Evolutionary conservation across 2,888 invertebrate species (phyloP), one percentile per base, ranked within the genome.

Genomic region (Quadroppia sp.): DNA sequence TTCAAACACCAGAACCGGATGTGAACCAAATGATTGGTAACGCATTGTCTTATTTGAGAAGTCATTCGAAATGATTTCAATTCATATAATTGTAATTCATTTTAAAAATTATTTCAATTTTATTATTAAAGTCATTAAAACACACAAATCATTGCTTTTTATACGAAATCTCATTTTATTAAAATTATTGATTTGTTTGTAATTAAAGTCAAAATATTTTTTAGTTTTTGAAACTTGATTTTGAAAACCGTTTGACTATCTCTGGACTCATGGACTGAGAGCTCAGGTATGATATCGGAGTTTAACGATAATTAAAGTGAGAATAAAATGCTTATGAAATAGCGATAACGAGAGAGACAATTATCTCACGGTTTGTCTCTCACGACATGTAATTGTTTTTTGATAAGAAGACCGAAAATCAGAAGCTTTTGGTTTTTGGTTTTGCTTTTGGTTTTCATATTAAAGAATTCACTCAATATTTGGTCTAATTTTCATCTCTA

Each of bases 1-100:
- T 11, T 3, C 36, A 17, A 61, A 61, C 15, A 3, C 30, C 59
- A 30, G n/a, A 23, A 53, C 32, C 20, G 15, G 67, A 67, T 40
- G 67, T 67, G 13, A 67, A 67, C 20, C 36, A 67, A 40, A 40
- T 40, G 23, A 67, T 67, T 32, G 30, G 40, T 9, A 40, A 67
- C 11, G 67, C 67, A 23, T 40, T 67, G 7, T 67, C 67, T 20
- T 67, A 23, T 67, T 67, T 67, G n/a, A 67, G 67, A 40, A 42
- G 13, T 67, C 40, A 67, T 40, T 23, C n/a, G 23, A 40, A 67
- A 42, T 42, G 17, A 4, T 32, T 32, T 61, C n/a, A 17, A 25
- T 53, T 61, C 2, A 61, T 30, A n/a, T 25, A 36, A 20, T 42
- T 40, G 30, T 42, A 42, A 36, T n/a, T n/a, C n/a, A n/a, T n/a